These are phyloP conservation scores for Mungos mungo DNA, from an alignment of 2,113 vertebrate species.

Conservation along the genomic window DNA sequence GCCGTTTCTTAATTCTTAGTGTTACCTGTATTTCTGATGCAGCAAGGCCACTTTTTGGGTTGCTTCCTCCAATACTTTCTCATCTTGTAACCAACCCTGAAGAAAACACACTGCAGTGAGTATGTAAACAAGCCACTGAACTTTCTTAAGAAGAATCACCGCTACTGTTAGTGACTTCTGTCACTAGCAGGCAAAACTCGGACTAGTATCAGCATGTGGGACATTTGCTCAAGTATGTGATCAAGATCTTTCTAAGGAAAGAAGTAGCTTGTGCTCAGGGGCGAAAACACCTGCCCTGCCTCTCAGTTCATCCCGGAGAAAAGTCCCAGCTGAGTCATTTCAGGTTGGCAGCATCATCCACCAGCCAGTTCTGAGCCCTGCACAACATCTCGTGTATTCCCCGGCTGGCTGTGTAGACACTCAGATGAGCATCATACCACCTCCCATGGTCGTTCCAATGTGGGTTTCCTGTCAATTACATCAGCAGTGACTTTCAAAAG, in stretches of 20 bases:
- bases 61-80: slow-evolving; percentile 95
- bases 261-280: background rate
- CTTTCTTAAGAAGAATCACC: background rate
- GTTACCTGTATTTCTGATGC: slow-evolving; percentile 95
- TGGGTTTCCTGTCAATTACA: background rate
- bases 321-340: background rate
- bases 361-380: background rate
- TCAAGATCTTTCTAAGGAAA: background rate
- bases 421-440: fast-evolving
- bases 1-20: background rate
- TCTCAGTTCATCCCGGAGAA: background rate
- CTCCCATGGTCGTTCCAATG: background rate
- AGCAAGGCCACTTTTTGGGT: slow-evolving; percentile 97
- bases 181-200: background rate
- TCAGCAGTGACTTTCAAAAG: background rate
- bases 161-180: background rate
- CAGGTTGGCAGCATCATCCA: background rate
- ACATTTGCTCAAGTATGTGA: background rate
- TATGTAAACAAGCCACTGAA: background rate
- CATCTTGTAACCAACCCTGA: slow-evolving; percentile 98
- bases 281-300: background rate
- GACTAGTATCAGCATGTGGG: too few species aligned
- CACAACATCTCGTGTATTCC: background rate
- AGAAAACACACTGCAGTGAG: slow-evolving; percentile 46
- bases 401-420: background rate